Base-by-base conservation (phyloP, 2,797 vertebrate genomes). In the Rhinogobio ventralis region DNA sequence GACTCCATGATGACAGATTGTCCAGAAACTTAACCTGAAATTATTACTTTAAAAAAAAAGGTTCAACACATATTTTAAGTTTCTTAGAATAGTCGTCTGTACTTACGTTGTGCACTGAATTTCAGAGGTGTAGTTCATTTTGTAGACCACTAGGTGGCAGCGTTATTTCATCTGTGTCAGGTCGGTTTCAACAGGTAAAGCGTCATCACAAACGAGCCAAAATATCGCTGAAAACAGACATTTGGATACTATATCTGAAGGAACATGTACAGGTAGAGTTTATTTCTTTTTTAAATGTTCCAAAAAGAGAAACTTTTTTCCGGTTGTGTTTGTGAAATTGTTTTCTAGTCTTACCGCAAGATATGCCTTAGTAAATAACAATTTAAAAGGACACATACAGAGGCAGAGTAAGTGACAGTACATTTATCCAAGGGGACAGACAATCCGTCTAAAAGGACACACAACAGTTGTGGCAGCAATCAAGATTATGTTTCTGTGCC, bases 131-230 rank as follows among this genome's bases (percentile, higher is more conserved):
- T 79, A 62, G 23, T 72, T 64, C 1, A 36, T 28, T 4, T n/a
- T 6, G 2, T 5, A n/a, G 15, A n/a, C n/a, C 76, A 51, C 76
- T 79, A 73, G 83, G 33, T 85, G 83, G 77, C 67, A 79, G 67
- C 17, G 30, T 23, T 72, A 62, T 64, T 49, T 79, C 30, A 85
- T 19, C 15, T 64, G 25, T 39, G 42, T 15, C 53, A 17, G 5
- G 5, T 53, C 25, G 4, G 53, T 30, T 46, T 30, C 36, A 60
- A 51, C 55, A 14, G 15, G 7, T 42, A 72, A 4, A 23, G 33
- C 13, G 20, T 19, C 9, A 45, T 15, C 3, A 42, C 14, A 81
- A 55, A 23, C 62, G 9, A 55, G 33, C 11, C 19, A 4, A 46
- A 60, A 30, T 23, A 7, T 71, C 36, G 6, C 9, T 19, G 3